A percentile compares a stretch with the other conserved stretches of the same genome.
Evolutionary conservation across 2,888 invertebrate species (phyloP).

Genomic region (Ariolimax columbianus): DNA sequence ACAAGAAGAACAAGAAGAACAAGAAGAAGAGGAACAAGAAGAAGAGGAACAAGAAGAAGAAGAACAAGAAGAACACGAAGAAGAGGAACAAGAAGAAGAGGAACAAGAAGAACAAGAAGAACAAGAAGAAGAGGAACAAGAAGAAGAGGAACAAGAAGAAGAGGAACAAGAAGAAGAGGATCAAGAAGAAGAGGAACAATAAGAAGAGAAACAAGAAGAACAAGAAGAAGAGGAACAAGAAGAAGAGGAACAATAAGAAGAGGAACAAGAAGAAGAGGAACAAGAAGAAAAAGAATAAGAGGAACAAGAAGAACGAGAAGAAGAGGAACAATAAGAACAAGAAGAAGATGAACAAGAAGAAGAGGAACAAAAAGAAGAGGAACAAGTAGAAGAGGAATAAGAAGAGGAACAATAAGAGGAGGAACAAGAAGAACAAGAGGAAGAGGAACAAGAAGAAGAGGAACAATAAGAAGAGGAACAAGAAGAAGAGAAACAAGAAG

Average conservation of each 20-base stretch:
- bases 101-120: too few relatives aligned
- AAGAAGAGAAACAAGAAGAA: not conserved
- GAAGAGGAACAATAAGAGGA: not conserved
- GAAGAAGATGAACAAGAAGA: not conserved
- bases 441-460: not conserved
- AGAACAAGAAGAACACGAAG: too few relatives aligned
- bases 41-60: too few relatives aligned
- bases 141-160: not conserved
- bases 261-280: not conserved
- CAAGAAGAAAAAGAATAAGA: not conserved
- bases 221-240: not conserved
- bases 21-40: too few relatives aligned
- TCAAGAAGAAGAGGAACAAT: not conserved
- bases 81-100: too few relatives aligned
- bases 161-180: not conserved
- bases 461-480: not conserved
- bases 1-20: too few relatives aligned
- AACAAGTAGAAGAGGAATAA: not conserved
- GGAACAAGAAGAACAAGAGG: not conserved
- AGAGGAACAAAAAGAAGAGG: not conserved
- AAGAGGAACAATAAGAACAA: not conserved
- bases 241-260: not conserved
- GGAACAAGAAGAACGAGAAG: not conserved
- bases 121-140: not conserved
- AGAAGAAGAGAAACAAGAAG: not conserved